These are phyloP conservation scores for Hozukius guyotensis DNA, from an alignment of 2,797 vertebrate species.

Conservation along the genomic window DNA sequence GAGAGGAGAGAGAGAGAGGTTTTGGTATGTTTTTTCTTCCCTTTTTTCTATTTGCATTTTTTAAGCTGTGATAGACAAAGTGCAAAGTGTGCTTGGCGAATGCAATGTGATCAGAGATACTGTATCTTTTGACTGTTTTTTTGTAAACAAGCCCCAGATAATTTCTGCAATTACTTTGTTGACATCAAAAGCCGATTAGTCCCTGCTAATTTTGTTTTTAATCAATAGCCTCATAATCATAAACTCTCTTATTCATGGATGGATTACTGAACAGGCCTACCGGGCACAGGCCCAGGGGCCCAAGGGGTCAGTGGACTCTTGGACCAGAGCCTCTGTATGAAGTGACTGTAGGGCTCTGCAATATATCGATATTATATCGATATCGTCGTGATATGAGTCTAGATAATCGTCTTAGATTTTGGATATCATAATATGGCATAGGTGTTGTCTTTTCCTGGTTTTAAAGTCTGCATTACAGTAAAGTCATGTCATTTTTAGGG, in stretches of 20 bases:
- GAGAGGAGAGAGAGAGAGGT: constrained; percentile 11
- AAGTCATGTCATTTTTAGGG: no score
- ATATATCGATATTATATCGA: no score
- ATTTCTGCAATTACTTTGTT: constrained; percentile 44
- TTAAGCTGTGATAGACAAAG: constrained; percentile 27
- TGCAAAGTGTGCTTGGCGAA: constrained; percentile 23
- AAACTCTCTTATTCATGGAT: not conserved
- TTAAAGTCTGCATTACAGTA: no score
- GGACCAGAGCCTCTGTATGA: not conserved
- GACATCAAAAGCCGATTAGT: constrained; percentile 44
- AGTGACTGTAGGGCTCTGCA: not conserved
- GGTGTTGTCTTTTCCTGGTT: no score
- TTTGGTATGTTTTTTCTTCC: constrained; percentile 42
- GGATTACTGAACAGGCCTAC: constrained; percentile 2
- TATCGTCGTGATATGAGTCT: no score
- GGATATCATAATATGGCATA: no score
- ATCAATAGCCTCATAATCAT: constrained; percentile 21
- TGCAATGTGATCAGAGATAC: constrained; percentile 17
- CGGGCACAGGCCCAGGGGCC: not conserved
- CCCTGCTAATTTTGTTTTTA: constrained; percentile 21
- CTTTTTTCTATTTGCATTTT: constrained; percentile 10
- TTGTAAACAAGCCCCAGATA: constrained; percentile 30
- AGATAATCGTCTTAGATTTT: no score
- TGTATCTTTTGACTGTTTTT: constrained; percentile 22
- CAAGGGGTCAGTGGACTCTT: not conserved